These are phyloP conservation scores for Cyclophora albipunctata DNA, from an alignment of 2,888 invertebrate genomes.

Conservation along the genomic window DNA sequence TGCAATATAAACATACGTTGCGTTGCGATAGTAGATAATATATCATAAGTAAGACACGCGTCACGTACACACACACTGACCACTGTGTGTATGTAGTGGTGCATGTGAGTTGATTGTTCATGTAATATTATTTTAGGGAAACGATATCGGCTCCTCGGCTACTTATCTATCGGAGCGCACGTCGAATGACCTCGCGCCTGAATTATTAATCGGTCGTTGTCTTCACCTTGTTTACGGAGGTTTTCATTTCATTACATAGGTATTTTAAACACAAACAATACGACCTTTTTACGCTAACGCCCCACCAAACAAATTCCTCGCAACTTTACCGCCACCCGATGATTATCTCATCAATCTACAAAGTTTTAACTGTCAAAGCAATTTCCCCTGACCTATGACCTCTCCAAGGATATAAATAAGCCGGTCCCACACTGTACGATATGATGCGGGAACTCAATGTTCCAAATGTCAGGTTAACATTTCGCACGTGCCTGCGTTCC, in stretches of 20 bases:
- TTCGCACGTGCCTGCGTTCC: conserved; percentile 41
- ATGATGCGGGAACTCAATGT: conserved; percentile 20
- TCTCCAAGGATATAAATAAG: conserved; percentile 26
- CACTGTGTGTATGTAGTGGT: too few relatives aligned
- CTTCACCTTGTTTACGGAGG: conserved; percentile 43
- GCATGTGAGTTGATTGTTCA: conserved; percentile 2
- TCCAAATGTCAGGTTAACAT: conserved; percentile 46
- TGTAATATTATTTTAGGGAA: conserved; percentile 43
- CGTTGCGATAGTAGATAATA: neutral
- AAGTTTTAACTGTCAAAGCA: too few relatives aligned
- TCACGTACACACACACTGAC: too few relatives aligned
- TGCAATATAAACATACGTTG: neutral
- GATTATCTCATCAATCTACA: too few relatives aligned
- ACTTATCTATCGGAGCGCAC: conserved; percentile 17
- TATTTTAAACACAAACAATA: neutral
- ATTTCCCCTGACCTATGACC: conserved; percentile 21
- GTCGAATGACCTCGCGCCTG: conserved; percentile 39
- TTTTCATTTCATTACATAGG: conserved; percentile 24
- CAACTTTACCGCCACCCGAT: neutral
- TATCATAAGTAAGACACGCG: too few relatives aligned
- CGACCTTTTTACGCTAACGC: conserved; percentile 2
- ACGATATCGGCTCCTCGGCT: conserved; percentile 25
- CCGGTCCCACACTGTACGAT: conserved; percentile 7
- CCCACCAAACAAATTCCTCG: neutral
- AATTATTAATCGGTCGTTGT: conserved; percentile 55